These are phyloP conservation scores for Cacoxenus indagator DNA, from an alignment of 2,888 invertebrate genomes.

Conservation along the genomic window DNA sequence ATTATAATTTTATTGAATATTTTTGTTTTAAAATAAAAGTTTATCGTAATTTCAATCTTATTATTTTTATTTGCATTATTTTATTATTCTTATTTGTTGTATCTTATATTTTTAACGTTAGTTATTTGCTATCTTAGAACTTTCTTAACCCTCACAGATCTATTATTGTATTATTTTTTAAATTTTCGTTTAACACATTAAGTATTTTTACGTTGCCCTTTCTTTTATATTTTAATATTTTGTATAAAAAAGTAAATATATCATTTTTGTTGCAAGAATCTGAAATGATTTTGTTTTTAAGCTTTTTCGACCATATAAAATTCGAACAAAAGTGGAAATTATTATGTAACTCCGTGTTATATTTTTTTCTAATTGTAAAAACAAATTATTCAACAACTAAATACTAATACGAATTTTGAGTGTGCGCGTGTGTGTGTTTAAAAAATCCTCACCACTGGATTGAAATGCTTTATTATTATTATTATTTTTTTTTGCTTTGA, in stretches of 20 bases:
- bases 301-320: no score
- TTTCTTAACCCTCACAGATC: no score
- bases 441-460: constrained; percentile 28
- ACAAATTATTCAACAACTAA: neutral
- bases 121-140: no score
- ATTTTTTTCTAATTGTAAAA: neutral
- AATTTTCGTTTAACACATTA: no score
- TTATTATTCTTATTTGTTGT: neutral
- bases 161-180: no score
- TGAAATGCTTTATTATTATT: constrained; percentile 52
- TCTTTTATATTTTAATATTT: no score
- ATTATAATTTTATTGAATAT: neutral
- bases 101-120: no score
- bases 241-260: no score
- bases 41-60: neutral
- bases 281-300: neutral
- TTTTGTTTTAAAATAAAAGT: neutral
- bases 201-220: no score
- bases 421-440: neutral
- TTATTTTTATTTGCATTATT: neutral
- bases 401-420: constrained; percentile 1
- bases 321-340: constrained; percentile 22
- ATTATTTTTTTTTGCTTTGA: constrained; percentile 8
- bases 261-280: no score
- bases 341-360: constrained; percentile 40